Evolutionary conservation across 2,113 vertebrate species (phyloP), one percentile per base, ranked within the genome.

Genomic region (Setophaga coronata): DNA sequence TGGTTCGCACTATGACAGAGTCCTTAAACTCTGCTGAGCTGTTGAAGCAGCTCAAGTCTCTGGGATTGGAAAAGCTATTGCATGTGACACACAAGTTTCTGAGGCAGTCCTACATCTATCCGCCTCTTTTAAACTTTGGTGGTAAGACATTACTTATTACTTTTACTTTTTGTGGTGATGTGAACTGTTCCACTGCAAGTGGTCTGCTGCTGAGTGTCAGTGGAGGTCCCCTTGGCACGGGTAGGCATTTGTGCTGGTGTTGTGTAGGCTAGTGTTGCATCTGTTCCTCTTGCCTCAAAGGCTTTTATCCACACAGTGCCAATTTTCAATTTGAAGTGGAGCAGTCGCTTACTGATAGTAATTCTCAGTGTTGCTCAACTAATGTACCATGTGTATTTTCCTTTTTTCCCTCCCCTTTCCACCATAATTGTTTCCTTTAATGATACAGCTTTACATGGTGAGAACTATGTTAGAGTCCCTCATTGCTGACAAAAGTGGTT

Each of bases 381-480:
- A 98, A 98, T 96, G 82, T 96, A 80, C 98, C 94, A 1, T 97
- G 90, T 98, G 70, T 98, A 93, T 98, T 98, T 97, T 97, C 95
- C 92, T 96, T 97, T 97, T 85, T 87, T 21, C 87, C 94, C 95
- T 82, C 94, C 95, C 87, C 94, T 71, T 83, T 95, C 96, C 97
- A 94, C 96, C 86, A 12, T 92, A 42, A 96, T 95, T 96, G 96
- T 96, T 95, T 97, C 94, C 97, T 96, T 95, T 97, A 97, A 97
- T 96, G 93, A 97, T 94, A 69, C 98, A 99, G 98, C 98, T 99
- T 93, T 99, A 99, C 97, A 99, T 99, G 98, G 98, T 99, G 98
- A 98, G 99, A 98, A 99, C 98, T 93, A 99, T 99, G 99, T 98
- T 99, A 98, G 99, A 99, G 98, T 99, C 99, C 95, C 98, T 99